These are phyloP conservation scores for Dermatemys mawii DNA, from an alignment of 2,113 vertebrate species.

Conservation along the genomic window DNA sequence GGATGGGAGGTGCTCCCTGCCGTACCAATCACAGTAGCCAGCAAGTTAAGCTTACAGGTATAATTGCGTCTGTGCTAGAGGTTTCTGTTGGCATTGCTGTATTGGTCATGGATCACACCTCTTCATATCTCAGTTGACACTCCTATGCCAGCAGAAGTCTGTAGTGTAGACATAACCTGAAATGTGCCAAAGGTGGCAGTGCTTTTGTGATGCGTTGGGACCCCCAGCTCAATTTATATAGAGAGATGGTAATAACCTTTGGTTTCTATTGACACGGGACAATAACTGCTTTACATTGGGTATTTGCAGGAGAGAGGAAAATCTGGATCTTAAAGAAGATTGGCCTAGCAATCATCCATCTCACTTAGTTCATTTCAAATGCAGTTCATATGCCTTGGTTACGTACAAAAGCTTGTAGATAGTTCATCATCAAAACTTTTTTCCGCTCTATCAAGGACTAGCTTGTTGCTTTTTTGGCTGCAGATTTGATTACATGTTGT, in stretches of 20 bases:
- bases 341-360: rapidly evolving
- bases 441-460: not conserved
- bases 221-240: not conserved
- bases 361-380: not conserved
- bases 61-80: too few relatives aligned
- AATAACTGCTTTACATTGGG: not conserved
- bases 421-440: not conserved
- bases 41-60: too few relatives aligned
- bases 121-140: not conserved
- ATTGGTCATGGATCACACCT: not conserved
- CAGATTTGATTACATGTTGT: constrained; percentile 10
- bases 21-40: too few relatives aligned
- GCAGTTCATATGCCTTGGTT: not conserved
- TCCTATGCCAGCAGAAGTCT: not conserved
- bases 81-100: not conserved
- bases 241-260: not conserved
- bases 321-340: not conserved
- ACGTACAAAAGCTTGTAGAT: not conserved
- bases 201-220: not conserved
- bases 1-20: too few relatives aligned
- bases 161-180: not conserved
- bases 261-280: not conserved
- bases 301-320: not conserved
- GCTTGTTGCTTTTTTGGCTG: not conserved
- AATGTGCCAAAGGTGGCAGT: not conserved